These are phyloP conservation scores for Nansenia antarctica DNA, from an alignment of 2,113 vertebrate genomes.

Conservation along the genomic window DNA sequence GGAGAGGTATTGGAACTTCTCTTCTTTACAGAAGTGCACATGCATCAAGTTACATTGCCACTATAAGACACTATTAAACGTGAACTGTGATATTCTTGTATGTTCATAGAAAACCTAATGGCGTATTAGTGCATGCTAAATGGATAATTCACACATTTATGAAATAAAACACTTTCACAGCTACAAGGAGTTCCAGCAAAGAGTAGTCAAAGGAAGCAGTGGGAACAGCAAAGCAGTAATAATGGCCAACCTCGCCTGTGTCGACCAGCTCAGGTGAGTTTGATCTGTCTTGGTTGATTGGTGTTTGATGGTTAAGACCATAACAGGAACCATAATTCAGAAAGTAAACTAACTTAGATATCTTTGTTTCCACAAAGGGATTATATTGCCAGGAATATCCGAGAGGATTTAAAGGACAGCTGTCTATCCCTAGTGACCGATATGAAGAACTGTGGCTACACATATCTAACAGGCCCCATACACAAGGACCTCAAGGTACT, in stretches of 20 bases:
- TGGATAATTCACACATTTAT: background rate
- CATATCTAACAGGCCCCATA: constrained; percentile 70
- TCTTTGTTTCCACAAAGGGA: constrained; percentile 64
- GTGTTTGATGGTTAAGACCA: background rate
- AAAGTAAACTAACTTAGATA: background rate
- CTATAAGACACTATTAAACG: too few relatives aligned
- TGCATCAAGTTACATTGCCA: background rate
- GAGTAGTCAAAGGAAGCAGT: constrained; percentile 74
- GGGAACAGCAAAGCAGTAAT: constrained; percentile 67
- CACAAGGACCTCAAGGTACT: constrained; percentile 78
- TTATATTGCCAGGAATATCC: constrained; percentile 46
- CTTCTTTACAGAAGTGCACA: background rate
- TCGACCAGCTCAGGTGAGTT: constrained; percentile 80
- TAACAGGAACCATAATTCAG: background rate
- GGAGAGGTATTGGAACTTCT: constrained; percentile 67
- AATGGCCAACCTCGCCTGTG: constrained; percentile 81
- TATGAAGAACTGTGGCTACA: constrained; percentile 67
- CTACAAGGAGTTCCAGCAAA: constrained; percentile 76
- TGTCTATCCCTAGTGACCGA: constrained; percentile 63
- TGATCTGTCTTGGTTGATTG: background rate
- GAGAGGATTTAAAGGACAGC: background rate
- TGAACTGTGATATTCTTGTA: too few relatives aligned
- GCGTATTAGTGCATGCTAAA: too few relatives aligned
- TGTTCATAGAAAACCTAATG: background rate
- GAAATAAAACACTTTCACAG: constrained; percentile 58